phyloP scores from a whole-genome alignment of 1,140 invertebrate genomes.

The Sipha flava region DNA sequence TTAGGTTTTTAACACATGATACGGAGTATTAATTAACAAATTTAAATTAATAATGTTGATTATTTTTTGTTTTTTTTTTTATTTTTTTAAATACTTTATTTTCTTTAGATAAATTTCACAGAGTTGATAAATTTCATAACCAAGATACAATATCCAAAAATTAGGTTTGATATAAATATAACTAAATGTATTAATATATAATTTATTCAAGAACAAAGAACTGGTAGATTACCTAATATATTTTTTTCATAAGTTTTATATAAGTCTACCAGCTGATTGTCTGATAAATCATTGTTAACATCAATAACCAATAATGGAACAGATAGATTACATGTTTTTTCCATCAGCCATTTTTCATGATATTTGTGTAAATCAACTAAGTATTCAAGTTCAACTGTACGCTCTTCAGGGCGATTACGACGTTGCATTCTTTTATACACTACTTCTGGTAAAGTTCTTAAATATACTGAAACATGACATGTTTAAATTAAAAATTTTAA shows the following conservation, averaged over 20 bases:
- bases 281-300: constrained; percentile 35
- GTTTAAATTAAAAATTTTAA: neutral
- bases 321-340: constrained; percentile 13
- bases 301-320: constrained; percentile 35
- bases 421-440: constrained; percentile 48
- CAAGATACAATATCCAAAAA: no score
- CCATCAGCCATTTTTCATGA: constrained; percentile 36
- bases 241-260: constrained; percentile 34
- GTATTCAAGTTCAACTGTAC: constrained; percentile 44
- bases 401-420: constrained; percentile 49
- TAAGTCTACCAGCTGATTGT: constrained; percentile 22
- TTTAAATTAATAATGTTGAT: no score
- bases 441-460: constrained; percentile 48
- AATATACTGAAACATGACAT: constrained; percentile 48
- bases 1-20: neutral
- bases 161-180: no score
- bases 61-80: no score
- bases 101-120: no score
- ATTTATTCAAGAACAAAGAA: no score
- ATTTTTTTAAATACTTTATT: no score
- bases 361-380: constrained; percentile 44
- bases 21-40: no score
- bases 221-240: constrained; percentile 28
- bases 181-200: no score
- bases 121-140: no score